Base-by-base conservation (phyloP, 2,888 invertebrate genomes). In the Eilema sororculum region DNA sequence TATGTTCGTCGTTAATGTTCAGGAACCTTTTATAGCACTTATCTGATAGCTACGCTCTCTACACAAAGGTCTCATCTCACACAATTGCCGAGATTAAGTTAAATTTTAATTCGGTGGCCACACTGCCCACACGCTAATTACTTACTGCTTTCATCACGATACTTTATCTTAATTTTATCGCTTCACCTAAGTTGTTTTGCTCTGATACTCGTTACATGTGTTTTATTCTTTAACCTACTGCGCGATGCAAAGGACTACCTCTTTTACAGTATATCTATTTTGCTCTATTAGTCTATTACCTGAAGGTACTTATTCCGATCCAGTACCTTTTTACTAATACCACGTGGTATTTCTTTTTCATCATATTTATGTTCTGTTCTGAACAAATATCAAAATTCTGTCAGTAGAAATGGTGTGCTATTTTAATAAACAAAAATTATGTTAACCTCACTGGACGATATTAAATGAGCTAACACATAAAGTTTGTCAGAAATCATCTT, bases 91-190 rank as follows among this genome's bases (percentile, higher is more conserved):
- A 52, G 41, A 76, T 80, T 78, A 72, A 77, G 73, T 81, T 76
- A 69, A 76, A 71, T 76, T 76, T 76, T 73, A 74, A 78, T 75
- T 79, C 73, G 68, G 74, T 72, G 80, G 78, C 78, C 74, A 70
- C 64, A 61, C 67, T 77, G 79, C 78, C 79, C 74, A 73, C 67
- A 63, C 65, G 67, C 69, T 79, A 81, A 82, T 86, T 84, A 76
- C 71, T 78, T 75, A 68, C 68, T 65, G 72, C 76, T 84, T 84
- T 83, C 79, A 79, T 82, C 76, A 77, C 81, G 86, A 87, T 87
- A 68, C 46, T 59, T 73, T 83, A 87, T 87, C 84, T 83, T 77
- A 77, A 78, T 75, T 65, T 68, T 37, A 73, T 73, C 74, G 78
- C 84, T 85, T 82, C 77, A n/a, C n/a, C 52, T n/a, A 78, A 78